Base-by-base conservation (phyloP, 2,888 invertebrate genomes). In the Sipha maydis region DNA sequence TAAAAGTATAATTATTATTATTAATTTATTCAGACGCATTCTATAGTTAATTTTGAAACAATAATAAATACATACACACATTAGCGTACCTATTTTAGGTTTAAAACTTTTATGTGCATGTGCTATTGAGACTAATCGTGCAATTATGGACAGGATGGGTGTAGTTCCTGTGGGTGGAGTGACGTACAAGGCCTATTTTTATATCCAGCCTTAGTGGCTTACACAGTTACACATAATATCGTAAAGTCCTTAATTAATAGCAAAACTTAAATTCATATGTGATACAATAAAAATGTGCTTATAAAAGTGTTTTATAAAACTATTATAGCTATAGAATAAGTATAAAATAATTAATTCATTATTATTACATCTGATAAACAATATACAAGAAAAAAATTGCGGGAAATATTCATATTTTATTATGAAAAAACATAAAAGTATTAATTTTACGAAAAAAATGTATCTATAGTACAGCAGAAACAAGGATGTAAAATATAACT, bases 161-260 rank as follows among this genome's bases (percentile, higher is more conserved):
- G 86, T 88, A 88, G 86, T 88, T 80, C 86, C 86, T 88, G 80
- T 88, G 86, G 86, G 86, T 88, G 80, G 86, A 80, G 80, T 88
- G 86, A 88, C 73, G 61, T 41, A 48, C 80, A 88, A 88, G 75
- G 86, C 80, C 80, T 88, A 88, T 80, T 75, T 88, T 80, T 88
- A 61, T 54, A 88, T 41, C 9, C 7, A 38, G 79, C 38, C 85
- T 69, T 83, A 80, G 56, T 56, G 19, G 1, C 48, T 48, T 48
- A 48, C 48, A 48, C 48, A 48, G 48, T 48, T 48, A 71, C 4
- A 41, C 69, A 86, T 38, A 48, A 34, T 54, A 78, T 71, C 19
- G 54, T 9, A 25, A 79, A 73, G 71, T 86, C n/a, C 56, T 86
- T 79, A 86, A 86, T 85, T 85, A 85, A 34, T 77, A 28, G n/a